Percentiles rank a stretch among this genome's conserved stretches.
phyloP scores from a whole-genome alignment of 2,888 invertebrate genomes.

The Tenthredo livida region DNA sequence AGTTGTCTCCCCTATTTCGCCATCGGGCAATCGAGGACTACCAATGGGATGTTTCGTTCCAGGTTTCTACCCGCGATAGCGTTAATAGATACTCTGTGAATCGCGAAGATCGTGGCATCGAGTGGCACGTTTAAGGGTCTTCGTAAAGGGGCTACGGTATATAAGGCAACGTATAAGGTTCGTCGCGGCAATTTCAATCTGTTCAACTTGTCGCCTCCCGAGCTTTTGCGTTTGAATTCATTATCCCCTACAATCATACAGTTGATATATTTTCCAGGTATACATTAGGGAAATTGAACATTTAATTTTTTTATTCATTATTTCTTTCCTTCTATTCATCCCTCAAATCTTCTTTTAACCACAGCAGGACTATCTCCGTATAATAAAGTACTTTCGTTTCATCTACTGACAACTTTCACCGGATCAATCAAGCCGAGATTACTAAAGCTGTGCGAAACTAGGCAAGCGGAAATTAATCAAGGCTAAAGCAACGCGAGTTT shows the following conservation, averaged over 20 bases:
- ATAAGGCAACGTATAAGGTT: not conserved
- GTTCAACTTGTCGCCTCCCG: conserved; percentile 6
- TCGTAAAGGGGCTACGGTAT: not conserved
- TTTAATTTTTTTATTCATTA: not conserved
- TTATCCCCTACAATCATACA: conserved; percentile 44
- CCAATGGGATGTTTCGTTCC: conserved; percentile 49
- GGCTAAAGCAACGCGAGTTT: not conserved
- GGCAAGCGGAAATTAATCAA: conserved; percentile 38
- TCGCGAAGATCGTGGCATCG: conserved; percentile 29
- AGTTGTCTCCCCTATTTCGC: conserved; percentile 36
- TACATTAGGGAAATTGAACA: conserved; percentile 19
- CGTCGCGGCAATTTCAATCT: conserved; percentile 37
- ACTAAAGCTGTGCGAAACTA: conserved; percentile 7
- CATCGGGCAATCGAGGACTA: conserved; percentile 10
- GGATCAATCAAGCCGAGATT: conserved; percentile 32
- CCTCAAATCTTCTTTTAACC: not conserved
- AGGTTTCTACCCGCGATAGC: conserved; percentile 41
- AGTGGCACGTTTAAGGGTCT: conserved; percentile 26
- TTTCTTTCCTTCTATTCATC: not conserved
- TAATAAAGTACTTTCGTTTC: not conserved
- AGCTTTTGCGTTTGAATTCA: conserved; percentile 30
- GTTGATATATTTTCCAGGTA: conserved; percentile 38
- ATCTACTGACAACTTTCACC: not conserved
- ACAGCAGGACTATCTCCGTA: not conserved
- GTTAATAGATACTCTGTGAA: conserved; percentile 46